Conservation (phyloP, 2,113 vertebrate genomes). For the Equus quagga region DNA sequence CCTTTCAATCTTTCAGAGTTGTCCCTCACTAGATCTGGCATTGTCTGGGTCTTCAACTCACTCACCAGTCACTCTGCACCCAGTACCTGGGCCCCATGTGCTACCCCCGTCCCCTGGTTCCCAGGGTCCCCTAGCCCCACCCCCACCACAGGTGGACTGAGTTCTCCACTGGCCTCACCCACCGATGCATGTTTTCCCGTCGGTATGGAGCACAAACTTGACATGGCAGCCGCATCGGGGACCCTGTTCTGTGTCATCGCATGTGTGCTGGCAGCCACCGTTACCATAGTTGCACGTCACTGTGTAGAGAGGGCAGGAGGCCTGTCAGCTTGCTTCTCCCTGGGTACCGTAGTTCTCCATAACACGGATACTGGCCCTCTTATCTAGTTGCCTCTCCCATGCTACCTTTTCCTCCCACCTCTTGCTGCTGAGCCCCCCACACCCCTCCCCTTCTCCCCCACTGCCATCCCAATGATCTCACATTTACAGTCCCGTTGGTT, state of each 20-base stretch:
- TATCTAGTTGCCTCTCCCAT: neutral
- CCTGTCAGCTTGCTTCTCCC: neutral
- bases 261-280: constrained; percentile 98
- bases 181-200: constrained; percentile 99
- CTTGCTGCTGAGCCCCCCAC: neutral
- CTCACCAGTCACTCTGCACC: neutral
- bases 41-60: neutral
- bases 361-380: neutral
- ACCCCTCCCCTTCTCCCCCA: neutral
- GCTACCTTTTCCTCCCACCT: neutral
- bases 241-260: constrained; percentile 96
- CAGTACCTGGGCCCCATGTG: neutral
- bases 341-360: neutral
- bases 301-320: constrained; percentile 79
- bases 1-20: neutral
- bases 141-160: neutral
- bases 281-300: constrained; percentile 99
- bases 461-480: constrained; percentile 85
- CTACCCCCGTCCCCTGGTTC: neutral
- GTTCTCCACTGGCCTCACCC: constrained; percentile 83
- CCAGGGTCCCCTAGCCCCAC: neutral
- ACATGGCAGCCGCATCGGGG: constrained; percentile 97
- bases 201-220: constrained; percentile 96
- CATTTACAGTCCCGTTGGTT: constrained; percentile 98
- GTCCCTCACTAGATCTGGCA: neutral